Conservation (phyloP, 2,113 vertebrate genomes). For the Misgurnus anguillicaudatus region DNA sequence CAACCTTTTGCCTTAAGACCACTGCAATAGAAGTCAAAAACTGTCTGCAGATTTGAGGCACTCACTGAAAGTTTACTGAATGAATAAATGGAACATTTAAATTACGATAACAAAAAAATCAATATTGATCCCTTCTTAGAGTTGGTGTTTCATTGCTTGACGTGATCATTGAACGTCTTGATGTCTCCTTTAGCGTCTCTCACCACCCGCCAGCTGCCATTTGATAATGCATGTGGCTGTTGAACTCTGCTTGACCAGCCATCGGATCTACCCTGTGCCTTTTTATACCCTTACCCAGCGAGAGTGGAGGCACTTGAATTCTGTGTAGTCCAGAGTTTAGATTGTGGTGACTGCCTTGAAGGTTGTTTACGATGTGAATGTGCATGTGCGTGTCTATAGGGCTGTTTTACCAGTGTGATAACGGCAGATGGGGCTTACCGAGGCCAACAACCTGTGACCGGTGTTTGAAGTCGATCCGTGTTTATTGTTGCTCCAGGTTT, state of each 20-base stretch:
- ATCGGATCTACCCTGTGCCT: slow-evolving; percentile 5
- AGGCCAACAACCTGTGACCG: neutral
- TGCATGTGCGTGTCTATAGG: neutral
- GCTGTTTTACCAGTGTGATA: slow-evolving; percentile 17
- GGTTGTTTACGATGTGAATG: neutral
- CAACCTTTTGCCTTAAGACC: no score
- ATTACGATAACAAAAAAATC: no score
- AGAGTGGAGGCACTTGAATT: neutral
- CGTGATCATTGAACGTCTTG: neutral
- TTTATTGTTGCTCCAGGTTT: neutral
- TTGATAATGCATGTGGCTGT: neutral
- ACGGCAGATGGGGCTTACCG: neutral
- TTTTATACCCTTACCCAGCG: slow-evolving; percentile 10
- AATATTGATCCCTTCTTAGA: neutral
- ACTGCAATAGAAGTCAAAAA: no score
- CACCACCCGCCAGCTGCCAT: neutral
- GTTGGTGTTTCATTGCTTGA: neutral
- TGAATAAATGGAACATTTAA: no score
- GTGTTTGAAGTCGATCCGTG: neutral
- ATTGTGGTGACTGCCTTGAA: neutral
- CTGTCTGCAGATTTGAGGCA: no score
- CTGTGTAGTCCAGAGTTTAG: slow-evolving; percentile 1
- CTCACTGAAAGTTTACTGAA: no score
- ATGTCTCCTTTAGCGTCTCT: neutral
- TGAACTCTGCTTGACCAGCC: neutral